A percentile compares a stretch with the other conserved stretches of the same genome.
Evolutionary conservation across 2,113 vertebrate genomes (phyloP).

Genomic region (Menidia beryllina): DNA sequence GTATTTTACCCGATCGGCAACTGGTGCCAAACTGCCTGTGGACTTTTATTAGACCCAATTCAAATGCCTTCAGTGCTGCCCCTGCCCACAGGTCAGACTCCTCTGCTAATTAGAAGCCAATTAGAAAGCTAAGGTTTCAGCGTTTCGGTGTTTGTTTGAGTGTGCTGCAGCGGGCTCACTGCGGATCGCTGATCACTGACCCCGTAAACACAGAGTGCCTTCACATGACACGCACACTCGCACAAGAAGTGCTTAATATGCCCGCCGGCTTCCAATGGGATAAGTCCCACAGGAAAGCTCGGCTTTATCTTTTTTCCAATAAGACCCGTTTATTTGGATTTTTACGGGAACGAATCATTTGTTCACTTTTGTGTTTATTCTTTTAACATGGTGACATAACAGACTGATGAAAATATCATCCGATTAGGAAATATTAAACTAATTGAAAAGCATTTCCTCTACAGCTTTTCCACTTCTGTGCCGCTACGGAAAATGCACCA

Average conservation of each 20-base stretch:
- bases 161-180: slow-evolving; percentile 51
- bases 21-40: neutral
- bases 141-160: slow-evolving; percentile 67
- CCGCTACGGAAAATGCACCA: neutral
- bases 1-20: neutral
- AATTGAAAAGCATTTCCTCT: no score
- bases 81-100: slow-evolving; percentile 40
- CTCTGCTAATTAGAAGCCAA: slow-evolving; percentile 70
- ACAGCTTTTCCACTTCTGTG: slow-evolving; percentile 14
- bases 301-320: slow-evolving; percentile 32
- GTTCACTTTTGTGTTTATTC: neutral
- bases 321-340: slow-evolving; percentile 4
- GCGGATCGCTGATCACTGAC: slow-evolving; percentile 56
- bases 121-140: slow-evolving; percentile 61
- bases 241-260: slow-evolving; percentile 30
- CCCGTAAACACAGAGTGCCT: slow-evolving; percentile 64
- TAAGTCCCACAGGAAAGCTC: slow-evolving; percentile 47
- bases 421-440: slow-evolving; percentile 4
- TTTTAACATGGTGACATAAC: slow-evolving; percentile 6
- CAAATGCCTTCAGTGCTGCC: neutral
- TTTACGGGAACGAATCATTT: slow-evolving; percentile 30
- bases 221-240: slow-evolving; percentile 56
- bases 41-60: slow-evolving; percentile 5
- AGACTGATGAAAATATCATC: slow-evolving; percentile 36
- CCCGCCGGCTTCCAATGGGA: slow-evolving; percentile 35